Percentiles rank a stretch among this genome's conserved stretches.
Evolutionary conservation across 2,797 vertebrate species (phyloP).

Genomic region (Hoplostethus atlanticus): DNA sequence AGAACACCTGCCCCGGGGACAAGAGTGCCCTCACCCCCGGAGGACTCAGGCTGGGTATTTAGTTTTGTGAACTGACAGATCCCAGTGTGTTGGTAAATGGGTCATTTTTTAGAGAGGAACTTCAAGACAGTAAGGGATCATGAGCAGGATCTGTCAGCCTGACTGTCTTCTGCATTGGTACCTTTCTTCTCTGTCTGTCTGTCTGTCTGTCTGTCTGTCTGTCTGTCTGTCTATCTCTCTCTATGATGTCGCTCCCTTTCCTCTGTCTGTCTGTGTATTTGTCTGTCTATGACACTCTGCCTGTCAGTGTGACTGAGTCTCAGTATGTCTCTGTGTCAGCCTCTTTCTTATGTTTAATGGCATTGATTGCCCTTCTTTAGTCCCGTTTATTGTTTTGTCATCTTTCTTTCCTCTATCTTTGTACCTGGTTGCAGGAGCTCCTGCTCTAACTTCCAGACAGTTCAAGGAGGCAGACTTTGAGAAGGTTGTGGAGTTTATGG

Average conservation of each 20-base stretch:
- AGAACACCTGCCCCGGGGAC: constrained; percentile 92
- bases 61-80: background rate
- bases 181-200: constrained; percentile 26
- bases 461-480: constrained; percentile 89
- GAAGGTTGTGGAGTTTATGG: constrained; percentile 89
- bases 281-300: background rate
- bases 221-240: background rate
- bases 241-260: constrained; percentile 32
- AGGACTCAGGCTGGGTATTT: constrained; percentile 87
- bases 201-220: background rate
- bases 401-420: background rate
- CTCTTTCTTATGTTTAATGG: constrained; percentile 1
- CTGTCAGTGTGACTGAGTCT: constrained; percentile 31
- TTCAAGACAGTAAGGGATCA: constrained; percentile 5
- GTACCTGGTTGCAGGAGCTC: constrained; percentile 80
- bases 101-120: background rate
- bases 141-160: constrained; percentile 31
- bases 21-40: constrained; percentile 88
- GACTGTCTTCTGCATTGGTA: background rate
- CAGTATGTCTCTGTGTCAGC: background rate
- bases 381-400: background rate
- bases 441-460: constrained; percentile 88
- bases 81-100: background rate
- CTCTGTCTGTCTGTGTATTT: constrained; percentile 13
- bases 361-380: background rate